Evolutionary conservation across 2,888 invertebrate genomes (phyloP).

Genomic region (Lasioglossum malachurum): DNA sequence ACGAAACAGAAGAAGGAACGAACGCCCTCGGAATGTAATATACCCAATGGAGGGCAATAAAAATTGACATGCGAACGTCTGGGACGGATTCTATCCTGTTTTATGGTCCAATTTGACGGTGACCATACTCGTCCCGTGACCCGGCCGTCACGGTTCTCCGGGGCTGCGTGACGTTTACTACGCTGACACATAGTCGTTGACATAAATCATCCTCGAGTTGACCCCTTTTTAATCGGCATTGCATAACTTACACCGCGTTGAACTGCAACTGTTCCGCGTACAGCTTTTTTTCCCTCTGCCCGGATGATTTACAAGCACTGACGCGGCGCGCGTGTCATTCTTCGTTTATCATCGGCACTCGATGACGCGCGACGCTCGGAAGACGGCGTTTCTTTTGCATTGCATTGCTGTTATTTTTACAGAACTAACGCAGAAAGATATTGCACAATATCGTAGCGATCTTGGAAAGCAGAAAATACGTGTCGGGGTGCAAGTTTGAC

Average conservation of each 20-base stretch:
- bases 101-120: constrained; percentile 51
- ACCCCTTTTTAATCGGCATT: constrained; percentile 76
- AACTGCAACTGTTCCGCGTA: constrained; percentile 43
- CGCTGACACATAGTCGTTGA: constrained; percentile 69
- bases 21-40: constrained; percentile 9
- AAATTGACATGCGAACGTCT: constrained; percentile 49
- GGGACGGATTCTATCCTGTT: constrained; percentile 46
- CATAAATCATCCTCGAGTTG: constrained; percentile 76
- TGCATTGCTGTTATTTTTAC: not conserved
- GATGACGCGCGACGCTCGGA: not conserved
- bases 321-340: not conserved
- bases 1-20: not conserved
- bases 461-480: not conserved
- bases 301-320: not conserved
- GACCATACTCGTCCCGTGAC: constrained; percentile 31
- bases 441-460: not conserved
- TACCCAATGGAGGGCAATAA: constrained; percentile 39
- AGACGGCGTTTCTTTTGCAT: not conserved
- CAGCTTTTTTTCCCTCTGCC: not conserved
- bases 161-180: constrained; percentile 55
- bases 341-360: not conserved
- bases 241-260: constrained; percentile 45
- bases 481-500: not conserved
- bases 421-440: not conserved
- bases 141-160: constrained; percentile 41